Percentiles rank a stretch among this genome's conserved stretches.
Conservation (phyloP, 2,888 invertebrate genomes). For the Polydesmus complanatus region DNA sequence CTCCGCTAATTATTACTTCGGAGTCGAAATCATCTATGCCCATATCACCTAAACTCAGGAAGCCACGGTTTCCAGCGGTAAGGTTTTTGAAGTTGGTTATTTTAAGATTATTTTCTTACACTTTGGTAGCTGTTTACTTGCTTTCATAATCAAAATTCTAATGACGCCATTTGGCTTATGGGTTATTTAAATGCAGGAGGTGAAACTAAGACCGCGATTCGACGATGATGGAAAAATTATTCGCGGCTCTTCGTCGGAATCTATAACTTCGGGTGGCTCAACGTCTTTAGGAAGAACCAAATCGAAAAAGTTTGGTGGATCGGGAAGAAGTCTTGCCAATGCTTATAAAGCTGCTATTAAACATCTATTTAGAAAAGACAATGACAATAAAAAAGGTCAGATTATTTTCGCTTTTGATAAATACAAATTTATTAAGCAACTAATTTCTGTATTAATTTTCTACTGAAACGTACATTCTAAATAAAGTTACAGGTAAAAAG, state of each 20-base stretch:
- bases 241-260: slow-evolving; percentile 17
- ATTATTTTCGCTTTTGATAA: not conserved
- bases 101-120: too few relatives aligned
- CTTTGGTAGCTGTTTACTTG: not conserved
- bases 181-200: slow-evolving; percentile 18
- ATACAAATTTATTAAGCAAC: not conserved
- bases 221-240: slow-evolving; percentile 16
- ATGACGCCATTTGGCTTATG: not conserved
- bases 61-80: slow-evolving; percentile 17
- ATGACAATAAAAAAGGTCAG: slow-evolving; percentile 15
- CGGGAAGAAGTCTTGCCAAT: slow-evolving; percentile 11
- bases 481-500: too few relatives aligned
- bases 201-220: slow-evolving; percentile 21
- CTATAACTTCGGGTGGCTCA: slow-evolving; percentile 14
- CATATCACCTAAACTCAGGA: not conserved
- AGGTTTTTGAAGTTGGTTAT: not conserved
- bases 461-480: too few relatives aligned
- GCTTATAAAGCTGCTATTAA: slow-evolving; percentile 16
- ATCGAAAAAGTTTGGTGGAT: slow-evolving; percentile 4
- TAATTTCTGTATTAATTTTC: too few relatives aligned
- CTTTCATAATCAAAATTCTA: not conserved
- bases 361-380: slow-evolving; percentile 15
- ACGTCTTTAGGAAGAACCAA: slow-evolving; percentile 1
- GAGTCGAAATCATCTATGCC: not conserved
- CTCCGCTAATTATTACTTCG: slow-evolving; percentile 13